These are phyloP conservation scores for Stigmatopora nigra DNA, from an alignment of 2,113 vertebrate species.

Conservation along the genomic window DNA sequence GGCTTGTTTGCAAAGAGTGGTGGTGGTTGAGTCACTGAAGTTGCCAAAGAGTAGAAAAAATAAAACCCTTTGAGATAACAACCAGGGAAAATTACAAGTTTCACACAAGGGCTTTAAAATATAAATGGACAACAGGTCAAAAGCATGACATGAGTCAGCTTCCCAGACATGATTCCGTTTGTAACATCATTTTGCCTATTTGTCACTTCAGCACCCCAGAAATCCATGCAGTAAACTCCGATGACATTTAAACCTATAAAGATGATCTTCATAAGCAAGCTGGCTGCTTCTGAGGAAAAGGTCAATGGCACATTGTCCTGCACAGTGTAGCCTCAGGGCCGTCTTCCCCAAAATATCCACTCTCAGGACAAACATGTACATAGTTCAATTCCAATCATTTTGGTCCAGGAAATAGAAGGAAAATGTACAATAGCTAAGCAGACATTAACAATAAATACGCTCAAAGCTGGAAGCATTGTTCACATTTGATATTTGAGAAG, in stretches of 20 bases:
- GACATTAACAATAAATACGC: too few species aligned
- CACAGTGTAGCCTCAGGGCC: not conserved
- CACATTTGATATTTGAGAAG: too few species aligned
- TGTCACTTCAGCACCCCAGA: not conserved
- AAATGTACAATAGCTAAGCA: too few species aligned
- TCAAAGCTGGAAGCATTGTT: too few species aligned
- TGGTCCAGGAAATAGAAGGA: too few species aligned
- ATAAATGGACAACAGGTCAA: constrained; percentile 19
- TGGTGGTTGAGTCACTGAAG: constrained; percentile 25
- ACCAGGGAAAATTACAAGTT: constrained; percentile 44
- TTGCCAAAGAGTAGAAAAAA: constrained; percentile 23
- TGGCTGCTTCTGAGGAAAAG: constrained; percentile 27
- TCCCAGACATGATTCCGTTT: constrained; percentile 19
- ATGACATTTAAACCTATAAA: constrained; percentile 11
- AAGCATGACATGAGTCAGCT: constrained; percentile 21
- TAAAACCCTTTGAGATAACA: constrained; percentile 35
- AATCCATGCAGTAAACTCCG: constrained; percentile 8
- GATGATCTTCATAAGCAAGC: constrained; percentile 18
- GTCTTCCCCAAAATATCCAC: not conserved
- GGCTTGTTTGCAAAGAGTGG: constrained; percentile 34
- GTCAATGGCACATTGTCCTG: constrained; percentile 20
- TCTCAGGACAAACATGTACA: too few species aligned
- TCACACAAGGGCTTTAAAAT: constrained; percentile 46
- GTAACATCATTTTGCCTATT: constrained; percentile 15
- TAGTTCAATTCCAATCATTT: too few species aligned